A percentile compares a stretch with the other conserved stretches of the same genome.
These are phyloP conservation scores for Eptatretus burgeri DNA, from an alignment of 2,113 vertebrate genomes.

Conservation along the genomic window DNA sequence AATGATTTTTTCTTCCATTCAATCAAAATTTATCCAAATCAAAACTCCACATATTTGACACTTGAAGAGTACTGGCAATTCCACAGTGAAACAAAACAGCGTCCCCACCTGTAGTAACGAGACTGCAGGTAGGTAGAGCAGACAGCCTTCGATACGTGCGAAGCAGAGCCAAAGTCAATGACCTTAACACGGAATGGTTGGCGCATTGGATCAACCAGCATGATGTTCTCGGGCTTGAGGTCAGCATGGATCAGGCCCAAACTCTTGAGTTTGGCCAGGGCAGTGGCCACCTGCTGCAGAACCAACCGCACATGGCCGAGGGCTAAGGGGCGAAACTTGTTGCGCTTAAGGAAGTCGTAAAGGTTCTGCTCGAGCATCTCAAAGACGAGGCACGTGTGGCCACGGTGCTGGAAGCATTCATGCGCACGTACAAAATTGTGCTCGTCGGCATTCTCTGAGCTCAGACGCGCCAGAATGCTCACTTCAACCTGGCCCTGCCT, in stretches of 20 bases:
- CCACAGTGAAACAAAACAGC: too few relatives aligned
- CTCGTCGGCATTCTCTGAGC: constrained; percentile 83
- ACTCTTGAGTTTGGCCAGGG: constrained; percentile 91
- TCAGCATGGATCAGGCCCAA: constrained; percentile 88
- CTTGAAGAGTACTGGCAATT: too few relatives aligned
- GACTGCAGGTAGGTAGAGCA: constrained; percentile 95
- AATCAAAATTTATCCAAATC: too few relatives aligned
- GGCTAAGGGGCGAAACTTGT: constrained; percentile 92
- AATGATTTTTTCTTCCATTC: too few relatives aligned
- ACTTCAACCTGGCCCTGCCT: constrained; percentile 94
- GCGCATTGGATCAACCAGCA: constrained; percentile 79
- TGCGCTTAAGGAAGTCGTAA: constrained; percentile 97
- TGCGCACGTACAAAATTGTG: constrained; percentile 94
- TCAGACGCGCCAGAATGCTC: constrained; percentile 80
- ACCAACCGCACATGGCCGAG: constrained; percentile 86
- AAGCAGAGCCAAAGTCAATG: constrained; percentile 94
- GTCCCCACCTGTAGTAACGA: constrained; percentile 80
- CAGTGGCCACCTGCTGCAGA: constrained; percentile 80
- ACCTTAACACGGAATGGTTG: constrained; percentile 94
- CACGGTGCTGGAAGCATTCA: constrained; percentile 99
- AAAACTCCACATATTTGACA: too few relatives aligned
- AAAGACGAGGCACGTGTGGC: constrained; percentile 94
- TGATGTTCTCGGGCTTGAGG: constrained; percentile 97
- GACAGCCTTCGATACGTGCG: constrained; percentile 92
- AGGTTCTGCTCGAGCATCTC: constrained; percentile 99